Conservation (phyloP, 2,888 invertebrate genomes). For the Acleris laterana region DNA sequence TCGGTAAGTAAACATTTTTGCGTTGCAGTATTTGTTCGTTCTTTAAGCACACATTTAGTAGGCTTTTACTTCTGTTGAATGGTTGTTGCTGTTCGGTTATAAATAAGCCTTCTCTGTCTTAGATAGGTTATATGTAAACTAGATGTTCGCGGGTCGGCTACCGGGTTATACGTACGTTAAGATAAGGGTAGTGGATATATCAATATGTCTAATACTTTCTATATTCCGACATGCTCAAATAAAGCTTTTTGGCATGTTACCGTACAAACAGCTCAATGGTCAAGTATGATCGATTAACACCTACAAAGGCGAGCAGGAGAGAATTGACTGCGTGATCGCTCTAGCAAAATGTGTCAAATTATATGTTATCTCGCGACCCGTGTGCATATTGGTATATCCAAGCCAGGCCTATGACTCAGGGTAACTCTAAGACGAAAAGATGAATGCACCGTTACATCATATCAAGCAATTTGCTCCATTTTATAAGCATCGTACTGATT, state of each 20-base stretch:
- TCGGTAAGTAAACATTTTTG: conserved; percentile 52
- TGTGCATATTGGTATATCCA: conserved; percentile 40
- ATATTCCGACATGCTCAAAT: neutral
- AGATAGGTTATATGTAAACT: conserved; percentile 76
- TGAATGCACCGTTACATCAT: conserved; percentile 36
- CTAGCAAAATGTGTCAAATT: no score
- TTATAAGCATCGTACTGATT: conserved; percentile 34
- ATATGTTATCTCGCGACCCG: neutral
- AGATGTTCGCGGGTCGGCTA: conserved; percentile 69
- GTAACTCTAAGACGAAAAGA: conserved; percentile 22
- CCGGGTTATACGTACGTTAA: conserved; percentile 13
- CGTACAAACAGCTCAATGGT: no score
- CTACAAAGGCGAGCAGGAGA: no score
- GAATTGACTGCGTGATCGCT: no score
- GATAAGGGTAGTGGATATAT: conserved; percentile 45
- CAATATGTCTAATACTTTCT: conserved; percentile 35
- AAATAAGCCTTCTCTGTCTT: conserved; percentile 72
- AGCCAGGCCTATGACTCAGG: conserved; percentile 25
- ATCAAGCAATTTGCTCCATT: conserved; percentile 41
- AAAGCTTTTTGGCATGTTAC: neutral
- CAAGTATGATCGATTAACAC: no score
- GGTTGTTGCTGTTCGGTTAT: conserved; percentile 61
- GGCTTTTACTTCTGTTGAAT: conserved; percentile 64
- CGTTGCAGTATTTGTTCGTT: conserved; percentile 71
- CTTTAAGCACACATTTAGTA: conserved; percentile 63